phyloP scores from a whole-genome alignment of 2,113 vertebrate genomes.

The Grallaria varia region DNA sequence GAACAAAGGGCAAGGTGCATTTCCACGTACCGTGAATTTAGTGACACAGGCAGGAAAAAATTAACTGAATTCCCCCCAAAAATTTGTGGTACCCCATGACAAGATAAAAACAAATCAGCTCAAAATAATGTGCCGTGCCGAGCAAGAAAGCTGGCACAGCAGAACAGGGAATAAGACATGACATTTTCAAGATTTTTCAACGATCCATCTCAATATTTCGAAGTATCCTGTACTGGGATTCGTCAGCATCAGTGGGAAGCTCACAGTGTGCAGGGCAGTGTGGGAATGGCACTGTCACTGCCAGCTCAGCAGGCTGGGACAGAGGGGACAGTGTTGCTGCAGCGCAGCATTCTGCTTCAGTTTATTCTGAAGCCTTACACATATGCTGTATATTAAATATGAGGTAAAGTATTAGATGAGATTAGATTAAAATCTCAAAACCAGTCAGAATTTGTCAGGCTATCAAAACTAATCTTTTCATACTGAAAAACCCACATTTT shows the following conservation, averaged over 20 bases:
- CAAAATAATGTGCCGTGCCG: neutral
- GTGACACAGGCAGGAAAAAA: neutral
- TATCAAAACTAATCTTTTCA: neutral
- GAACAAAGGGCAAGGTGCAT: neutral
- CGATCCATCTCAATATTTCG: neutral
- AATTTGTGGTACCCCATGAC: accelerated
- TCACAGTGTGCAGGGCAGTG: no score
- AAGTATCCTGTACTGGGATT: neutral
- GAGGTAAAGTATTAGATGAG: neutral
- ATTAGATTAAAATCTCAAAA: neutral
- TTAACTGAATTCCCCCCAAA: neutral
- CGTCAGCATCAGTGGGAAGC: accelerated
- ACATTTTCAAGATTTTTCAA: neutral
- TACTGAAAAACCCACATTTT: neutral
- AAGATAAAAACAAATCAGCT: neutral
- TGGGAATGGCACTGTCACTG: neutral
- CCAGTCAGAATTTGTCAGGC: neutral
- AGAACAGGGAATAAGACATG: neutral
- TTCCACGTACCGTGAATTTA: neutral
- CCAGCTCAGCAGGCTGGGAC: no score
- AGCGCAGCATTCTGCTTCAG: neutral
- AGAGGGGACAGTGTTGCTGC: neutral
- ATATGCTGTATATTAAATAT: neutral
- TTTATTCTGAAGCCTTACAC: neutral
- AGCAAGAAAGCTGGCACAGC: neutral